Evolutionary conservation across 2,113 vertebrate genomes (phyloP).

Genomic region (Tupaia chinensis): DNA sequence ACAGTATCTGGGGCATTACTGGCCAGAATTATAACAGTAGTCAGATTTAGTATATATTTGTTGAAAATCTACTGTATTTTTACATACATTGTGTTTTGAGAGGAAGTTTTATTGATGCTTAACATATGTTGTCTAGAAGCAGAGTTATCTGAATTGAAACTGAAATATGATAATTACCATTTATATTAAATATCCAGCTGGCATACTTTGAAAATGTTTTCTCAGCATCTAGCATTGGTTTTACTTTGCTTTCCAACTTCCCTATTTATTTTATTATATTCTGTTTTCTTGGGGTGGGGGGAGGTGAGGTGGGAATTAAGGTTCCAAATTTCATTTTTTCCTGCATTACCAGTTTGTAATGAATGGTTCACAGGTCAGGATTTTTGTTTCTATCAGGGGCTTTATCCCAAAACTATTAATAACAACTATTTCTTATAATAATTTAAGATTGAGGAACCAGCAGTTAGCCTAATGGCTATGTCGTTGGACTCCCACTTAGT

Average conservation of each 20-base stretch:
- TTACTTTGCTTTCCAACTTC: constrained; percentile 50
- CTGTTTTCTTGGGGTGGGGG: background rate
- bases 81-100: constrained; percentile 45
- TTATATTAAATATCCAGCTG: constrained; percentile 71
- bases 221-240: constrained; percentile 38
- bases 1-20: background rate
- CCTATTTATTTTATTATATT: constrained; percentile 4
- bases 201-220: constrained; percentile 62
- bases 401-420: constrained; percentile 29
- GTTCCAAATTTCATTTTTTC: constrained; percentile 34
- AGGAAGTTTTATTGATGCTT: constrained; percentile 18
- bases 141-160: constrained; percentile 66
- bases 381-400: background rate
- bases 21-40: background rate
- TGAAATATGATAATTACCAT: constrained; percentile 71
- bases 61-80: constrained; percentile 55
- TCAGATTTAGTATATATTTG: constrained; percentile 47
- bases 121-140: constrained; percentile 63
- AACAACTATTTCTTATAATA: constrained; percentile 14
- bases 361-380: background rate
- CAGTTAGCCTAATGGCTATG: too few relatives aligned
- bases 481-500: too few relatives aligned
- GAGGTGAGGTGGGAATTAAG: background rate
- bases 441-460: background rate
- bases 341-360: background rate